Evolutionary conservation across 30 jellyfish, hydroid and myxozoan species (phyloP).

Genomic region (Chironex yamaguchii): DNA sequence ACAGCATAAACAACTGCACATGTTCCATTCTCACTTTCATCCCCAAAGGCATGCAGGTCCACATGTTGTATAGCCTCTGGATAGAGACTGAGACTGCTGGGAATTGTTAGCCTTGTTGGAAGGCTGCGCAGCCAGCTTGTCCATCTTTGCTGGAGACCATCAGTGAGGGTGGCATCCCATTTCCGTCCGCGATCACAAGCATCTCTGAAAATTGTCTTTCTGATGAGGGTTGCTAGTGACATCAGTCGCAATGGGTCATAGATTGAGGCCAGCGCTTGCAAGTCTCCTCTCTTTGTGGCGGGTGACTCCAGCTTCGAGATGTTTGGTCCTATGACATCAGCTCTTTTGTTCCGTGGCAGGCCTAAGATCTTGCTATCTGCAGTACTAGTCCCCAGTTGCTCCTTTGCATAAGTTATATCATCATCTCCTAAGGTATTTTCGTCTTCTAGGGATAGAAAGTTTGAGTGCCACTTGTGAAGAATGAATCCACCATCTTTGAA

Average conservation of each 20-base stretch:
- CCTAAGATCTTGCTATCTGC: constrained; percentile 72
- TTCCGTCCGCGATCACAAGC: constrained; percentile 58
- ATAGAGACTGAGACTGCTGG: constrained; percentile 58
- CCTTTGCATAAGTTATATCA: constrained; percentile 63
- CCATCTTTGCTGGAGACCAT: constrained; percentile 52
- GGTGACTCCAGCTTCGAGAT: constrained; percentile 27
- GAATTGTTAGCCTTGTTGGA: constrained; percentile 49
- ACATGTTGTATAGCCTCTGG: constrained; percentile 9
- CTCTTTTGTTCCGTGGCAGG: constrained; percentile 65
- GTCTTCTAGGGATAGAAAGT: constrained; percentile 34
- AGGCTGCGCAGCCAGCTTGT: constrained; percentile 17
- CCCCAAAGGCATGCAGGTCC: constrained; percentile 76
- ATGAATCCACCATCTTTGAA: constrained; percentile 57
- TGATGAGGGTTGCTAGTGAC: constrained; percentile 45
- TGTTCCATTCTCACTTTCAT: constrained; percentile 72
- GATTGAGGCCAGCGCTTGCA: constrained; percentile 45
- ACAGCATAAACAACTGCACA: constrained; percentile 71
- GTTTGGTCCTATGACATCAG: constrained; percentile 37
- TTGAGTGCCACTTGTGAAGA: constrained; percentile 75
- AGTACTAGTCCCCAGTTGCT: constrained; percentile 45
- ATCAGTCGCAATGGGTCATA: constrained; percentile 71
- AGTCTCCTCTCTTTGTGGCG: constrained; percentile 34
- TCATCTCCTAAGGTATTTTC: neutral
- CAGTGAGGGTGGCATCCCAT: constrained; percentile 69
- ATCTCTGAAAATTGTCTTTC: constrained; percentile 51